phyloP scores from a whole-genome alignment of 2,888 invertebrate genomes.

The Plagodis dolabraria region DNA sequence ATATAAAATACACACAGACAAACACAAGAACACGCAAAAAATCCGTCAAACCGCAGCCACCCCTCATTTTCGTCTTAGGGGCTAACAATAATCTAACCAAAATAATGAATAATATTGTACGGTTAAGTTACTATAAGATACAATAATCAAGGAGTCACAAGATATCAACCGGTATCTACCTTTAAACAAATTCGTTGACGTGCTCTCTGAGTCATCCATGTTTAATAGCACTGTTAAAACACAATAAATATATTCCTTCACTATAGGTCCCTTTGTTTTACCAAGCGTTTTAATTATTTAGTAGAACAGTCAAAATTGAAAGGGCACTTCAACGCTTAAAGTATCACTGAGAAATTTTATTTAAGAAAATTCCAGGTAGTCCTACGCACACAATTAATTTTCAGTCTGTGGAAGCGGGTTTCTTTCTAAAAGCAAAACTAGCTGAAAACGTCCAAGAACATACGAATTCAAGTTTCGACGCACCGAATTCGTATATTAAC shows the following conservation, averaged over 20 bases:
- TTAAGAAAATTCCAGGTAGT: too few species aligned
- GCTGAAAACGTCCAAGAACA: constrained; percentile 7
- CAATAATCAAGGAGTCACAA: not conserved
- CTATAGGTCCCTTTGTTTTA: not conserved
- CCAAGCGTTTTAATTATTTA: too few species aligned
- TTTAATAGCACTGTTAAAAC: constrained; percentile 28
- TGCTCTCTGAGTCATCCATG: constrained; percentile 32
- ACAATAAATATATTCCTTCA: constrained; percentile 16
- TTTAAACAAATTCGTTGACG: constrained; percentile 40
- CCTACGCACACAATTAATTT: not conserved
- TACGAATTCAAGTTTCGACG: constrained; percentile 14
- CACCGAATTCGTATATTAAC: constrained; percentile 45
- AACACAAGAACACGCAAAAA: not conserved
- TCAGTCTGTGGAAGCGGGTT: not conserved
- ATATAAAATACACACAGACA: not conserved
- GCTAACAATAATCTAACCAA: not conserved
- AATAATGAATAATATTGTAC: too few species aligned
- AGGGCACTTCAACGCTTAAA: too few species aligned
- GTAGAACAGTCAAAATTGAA: too few species aligned
- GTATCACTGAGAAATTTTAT: too few species aligned
- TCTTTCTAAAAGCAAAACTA: not conserved
- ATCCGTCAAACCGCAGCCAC: not conserved
- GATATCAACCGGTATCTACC: constrained; percentile 45
- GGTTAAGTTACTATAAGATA: too few species aligned
- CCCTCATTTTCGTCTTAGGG: not conserved